Conservation (phyloP, 2,888 invertebrate genomes). For the Nemotelus pantherinus region DNA sequence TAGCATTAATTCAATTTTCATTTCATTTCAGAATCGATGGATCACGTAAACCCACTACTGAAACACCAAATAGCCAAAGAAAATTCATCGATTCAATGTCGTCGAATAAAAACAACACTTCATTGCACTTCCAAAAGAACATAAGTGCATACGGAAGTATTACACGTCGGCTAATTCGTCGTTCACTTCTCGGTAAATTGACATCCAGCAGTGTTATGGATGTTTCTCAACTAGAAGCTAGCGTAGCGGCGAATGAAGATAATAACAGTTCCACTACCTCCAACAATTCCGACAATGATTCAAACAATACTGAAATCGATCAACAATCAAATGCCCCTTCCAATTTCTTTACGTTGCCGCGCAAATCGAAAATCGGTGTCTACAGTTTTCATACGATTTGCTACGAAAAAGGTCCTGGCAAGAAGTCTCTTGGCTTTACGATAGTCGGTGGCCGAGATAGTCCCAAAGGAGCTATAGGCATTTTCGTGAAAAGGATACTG, state of each 20-base stretch:
- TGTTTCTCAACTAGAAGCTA: slow-evolving; percentile 8
- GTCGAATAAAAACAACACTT: not conserved
- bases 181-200: slow-evolving; percentile 21
- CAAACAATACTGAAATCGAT: not conserved
- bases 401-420: slow-evolving; percentile 76
- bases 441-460: slow-evolving; percentile 90
- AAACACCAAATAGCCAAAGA: not conserved
- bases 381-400: slow-evolving; percentile 39
- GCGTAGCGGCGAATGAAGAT: not conserved
- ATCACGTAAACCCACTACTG: slow-evolving; percentile 18
- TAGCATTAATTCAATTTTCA: too few relatives aligned
- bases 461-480: slow-evolving; percentile 85
- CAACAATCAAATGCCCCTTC: not conserved
- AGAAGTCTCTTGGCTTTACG: slow-evolving; percentile 88
- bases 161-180: slow-evolving; percentile 24
- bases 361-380: slow-evolving; percentile 38
- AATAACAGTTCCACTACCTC: not conserved
- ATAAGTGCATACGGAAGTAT: slow-evolving; percentile 29
- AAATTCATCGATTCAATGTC: not conserved
- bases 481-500: slow-evolving; percentile 88
- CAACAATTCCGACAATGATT: slow-evolving; percentile 21
- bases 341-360: slow-evolving; percentile 32
- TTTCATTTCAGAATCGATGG: slow-evolving; percentile 36
- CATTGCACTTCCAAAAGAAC: slow-evolving; percentile 19
- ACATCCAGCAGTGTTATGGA: slow-evolving; percentile 28